Percentiles rank a stretch among this genome's conserved stretches.
Evolutionary conservation across 1,140 invertebrate species (phyloP).

Genomic region (Ips typographus): DNA sequence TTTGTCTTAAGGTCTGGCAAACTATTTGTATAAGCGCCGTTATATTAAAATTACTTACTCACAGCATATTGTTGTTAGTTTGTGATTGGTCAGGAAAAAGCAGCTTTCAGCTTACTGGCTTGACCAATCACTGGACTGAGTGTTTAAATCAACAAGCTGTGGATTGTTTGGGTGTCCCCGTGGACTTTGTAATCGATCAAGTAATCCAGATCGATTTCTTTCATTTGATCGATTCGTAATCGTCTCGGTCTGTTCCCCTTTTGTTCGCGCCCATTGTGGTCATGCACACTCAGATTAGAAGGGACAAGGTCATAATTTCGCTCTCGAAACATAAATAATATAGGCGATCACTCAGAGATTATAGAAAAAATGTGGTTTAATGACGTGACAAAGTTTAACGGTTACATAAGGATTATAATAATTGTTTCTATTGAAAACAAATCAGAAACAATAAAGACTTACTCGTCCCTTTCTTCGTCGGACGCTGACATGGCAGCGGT

Average conservation of each 20-base stretch:
- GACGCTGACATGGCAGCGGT: constrained; percentile 51
- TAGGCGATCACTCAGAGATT: background rate
- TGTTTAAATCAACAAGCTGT: no score
- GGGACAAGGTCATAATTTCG: constrained; percentile 5
- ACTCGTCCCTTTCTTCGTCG: constrained; percentile 59
- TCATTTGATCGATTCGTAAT: constrained; percentile 7
- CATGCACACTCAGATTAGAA: constrained; percentile 12
- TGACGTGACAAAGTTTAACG: background rate
- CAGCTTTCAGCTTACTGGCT: no score
- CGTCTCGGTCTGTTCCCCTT: background rate
- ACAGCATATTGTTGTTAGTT: no score
- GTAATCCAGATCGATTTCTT: no score
- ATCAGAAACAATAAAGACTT: constrained; percentile 44
- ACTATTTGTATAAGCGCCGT: no score
- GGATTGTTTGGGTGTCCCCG: no score
- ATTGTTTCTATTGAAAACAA: background rate
- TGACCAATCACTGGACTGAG: no score
- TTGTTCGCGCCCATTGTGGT: constrained; percentile 7
- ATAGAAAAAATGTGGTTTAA: background rate
- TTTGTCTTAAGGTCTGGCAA: no score
- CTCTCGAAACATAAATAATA: background rate
- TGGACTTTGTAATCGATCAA: no score
- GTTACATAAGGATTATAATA: background rate
- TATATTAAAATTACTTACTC: no score
- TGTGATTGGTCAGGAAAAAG: no score